Conservation (phyloP, 2,888 invertebrate genomes). For the Brachycybe producta region DNA sequence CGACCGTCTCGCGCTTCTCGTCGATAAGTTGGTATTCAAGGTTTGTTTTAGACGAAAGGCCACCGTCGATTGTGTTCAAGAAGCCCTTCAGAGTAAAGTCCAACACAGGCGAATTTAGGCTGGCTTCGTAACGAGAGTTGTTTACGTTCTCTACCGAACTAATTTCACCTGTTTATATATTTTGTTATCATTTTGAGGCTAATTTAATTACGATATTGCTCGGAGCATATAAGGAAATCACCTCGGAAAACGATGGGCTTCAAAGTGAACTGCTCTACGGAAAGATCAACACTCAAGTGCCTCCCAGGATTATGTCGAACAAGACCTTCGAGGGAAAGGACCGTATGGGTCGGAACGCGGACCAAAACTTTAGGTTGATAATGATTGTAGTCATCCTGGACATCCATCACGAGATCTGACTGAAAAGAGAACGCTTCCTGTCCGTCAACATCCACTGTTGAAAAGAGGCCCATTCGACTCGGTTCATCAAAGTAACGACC, state of each 20-base stretch:
- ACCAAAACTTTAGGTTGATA: constrained; percentile 26
- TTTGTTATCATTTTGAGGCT: neutral
- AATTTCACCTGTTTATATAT: constrained; percentile 1
- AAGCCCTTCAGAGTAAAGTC: constrained; percentile 6
- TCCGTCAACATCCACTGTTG: constrained; percentile 24
- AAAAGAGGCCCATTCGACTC: constrained; percentile 22
- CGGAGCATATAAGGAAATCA: constrained; percentile 17
- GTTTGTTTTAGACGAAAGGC: constrained; percentile 4
- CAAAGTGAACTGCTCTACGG: constrained; percentile 28
- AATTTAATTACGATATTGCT: neutral
- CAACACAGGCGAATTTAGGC: constrained; percentile 14
- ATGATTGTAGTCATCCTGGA: constrained; percentile 3
- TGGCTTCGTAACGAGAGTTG: constrained; percentile 3
- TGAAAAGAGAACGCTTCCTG: constrained; percentile 23
- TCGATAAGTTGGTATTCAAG: constrained; percentile 10
- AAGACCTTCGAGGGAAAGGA: constrained; percentile 28
- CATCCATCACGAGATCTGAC: constrained; percentile 20
- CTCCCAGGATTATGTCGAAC: constrained; percentile 22
- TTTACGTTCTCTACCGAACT: neutral
- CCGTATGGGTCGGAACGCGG: constrained; percentile 22
- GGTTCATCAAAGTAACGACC: constrained; percentile 12
- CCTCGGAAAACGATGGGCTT: constrained; percentile 29
- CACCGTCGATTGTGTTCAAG: constrained; percentile 2
- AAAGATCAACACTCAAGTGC: constrained; percentile 28
- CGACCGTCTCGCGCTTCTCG: constrained; percentile 6